Base-by-base conservation (phyloP, 2,888 invertebrate genomes). In the Tubiluchus corallicola region DNA sequence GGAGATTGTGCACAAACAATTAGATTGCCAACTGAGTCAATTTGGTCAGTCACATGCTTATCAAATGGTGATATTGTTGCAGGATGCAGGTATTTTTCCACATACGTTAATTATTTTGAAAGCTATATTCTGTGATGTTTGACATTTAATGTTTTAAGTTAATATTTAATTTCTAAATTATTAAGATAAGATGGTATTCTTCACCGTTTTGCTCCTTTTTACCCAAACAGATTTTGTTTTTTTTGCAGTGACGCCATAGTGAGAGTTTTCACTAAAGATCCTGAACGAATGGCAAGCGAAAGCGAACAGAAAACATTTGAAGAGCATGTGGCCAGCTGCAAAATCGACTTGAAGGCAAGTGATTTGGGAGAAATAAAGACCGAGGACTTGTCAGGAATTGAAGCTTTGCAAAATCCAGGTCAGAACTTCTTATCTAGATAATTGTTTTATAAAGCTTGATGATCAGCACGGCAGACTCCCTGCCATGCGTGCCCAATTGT, bases 41-140 rank as follows among this genome's bases (percentile, higher is more conserved):
- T 92, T 1, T 98, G 98, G 98, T 69, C 74, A 17, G 80, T 88
- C 2, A 71, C 76, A 13, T 74, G 78, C 44, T 67, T 94, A 17
- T 67, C 72, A 3, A 90, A 92, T 65, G 82, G 82, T 1, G 94
- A 96, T 63, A 74, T 98, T 54, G 84, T 82, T 15, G 76, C 83
- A 37, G 96, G 88, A 57, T 63, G 68, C 49, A 73, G 71, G 73
- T 71, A 55, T 13, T 3, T 41, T n/a, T 41, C 15, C 16, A 37
- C 13, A 41, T 40, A 29, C 9, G 18, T 9, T 38, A 2, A 13
- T 13, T 20, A 20, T 42, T 40, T 1, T 41, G 21, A 13, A 41
- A 13, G 13, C 2, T 19, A 40, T 40, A 41, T 41, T 21, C 13
- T n/a, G 9, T 9, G 20, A 2, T 41, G 41, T 41, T 16, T 38